phyloP scores from a whole-genome alignment of 1,140 invertebrate genomes.

The Drosophila athabasca region DNA sequence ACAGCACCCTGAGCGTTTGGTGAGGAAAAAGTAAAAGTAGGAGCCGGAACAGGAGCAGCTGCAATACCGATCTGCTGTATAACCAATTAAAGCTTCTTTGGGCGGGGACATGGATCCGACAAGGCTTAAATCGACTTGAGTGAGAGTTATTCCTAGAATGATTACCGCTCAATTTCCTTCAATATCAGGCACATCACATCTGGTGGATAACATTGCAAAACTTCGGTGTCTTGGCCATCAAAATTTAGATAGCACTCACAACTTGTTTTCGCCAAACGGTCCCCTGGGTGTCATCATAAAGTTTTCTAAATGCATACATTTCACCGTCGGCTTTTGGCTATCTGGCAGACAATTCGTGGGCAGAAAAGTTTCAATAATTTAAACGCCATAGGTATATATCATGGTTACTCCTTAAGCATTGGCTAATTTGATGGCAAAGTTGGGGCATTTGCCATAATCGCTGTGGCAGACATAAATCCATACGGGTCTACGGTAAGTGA shows the following conservation, averaged over 20 bases:
- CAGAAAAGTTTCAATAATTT: constrained; percentile 73
- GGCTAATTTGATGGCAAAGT: constrained; percentile 48
- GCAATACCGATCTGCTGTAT: not conserved
- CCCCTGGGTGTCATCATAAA: constrained; percentile 67
- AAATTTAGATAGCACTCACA: constrained; percentile 7
- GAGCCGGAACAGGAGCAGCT: not conserved
- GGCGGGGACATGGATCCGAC: constrained; percentile 8
- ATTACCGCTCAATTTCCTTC: not conserved
- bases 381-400: constrained; percentile 49
- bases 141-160: constrained; percentile 7
- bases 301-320: constrained; percentile 73
- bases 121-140: constrained; percentile 21
- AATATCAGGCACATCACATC: too few relatives aligned
- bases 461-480: constrained; percentile 54
- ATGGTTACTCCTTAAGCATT: constrained; percentile 45
- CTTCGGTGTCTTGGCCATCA: not conserved
- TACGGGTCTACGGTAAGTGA: constrained; percentile 38
- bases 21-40: not conserved
- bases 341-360: constrained; percentile 3
- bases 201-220: not conserved
- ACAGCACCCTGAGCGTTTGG: not conserved
- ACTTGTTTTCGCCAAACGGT: constrained; percentile 33
- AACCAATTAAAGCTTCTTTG: constrained; percentile 35
- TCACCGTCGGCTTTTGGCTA: constrained; percentile 29
- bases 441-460: constrained; percentile 63